Conservation (phyloP, 2,113 vertebrate species). For the Macrotis lagotis region DNA sequence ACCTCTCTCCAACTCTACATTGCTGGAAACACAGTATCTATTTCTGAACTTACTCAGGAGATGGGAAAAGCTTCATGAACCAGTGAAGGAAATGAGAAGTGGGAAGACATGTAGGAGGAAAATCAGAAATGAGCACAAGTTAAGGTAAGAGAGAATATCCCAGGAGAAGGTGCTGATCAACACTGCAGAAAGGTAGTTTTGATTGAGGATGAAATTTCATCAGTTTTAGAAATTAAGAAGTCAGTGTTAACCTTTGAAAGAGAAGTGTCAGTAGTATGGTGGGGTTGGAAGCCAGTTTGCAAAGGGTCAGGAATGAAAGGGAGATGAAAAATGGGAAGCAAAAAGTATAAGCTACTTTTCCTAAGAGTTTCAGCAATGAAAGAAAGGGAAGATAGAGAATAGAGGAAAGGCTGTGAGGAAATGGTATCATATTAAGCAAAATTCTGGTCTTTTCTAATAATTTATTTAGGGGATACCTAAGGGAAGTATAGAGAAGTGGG, state of each 20-base stretch:
- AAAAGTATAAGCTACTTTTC: neutral
- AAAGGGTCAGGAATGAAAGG: neutral
- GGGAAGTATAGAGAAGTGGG: neutral
- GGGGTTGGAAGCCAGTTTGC: neutral
- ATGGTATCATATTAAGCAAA: neutral
- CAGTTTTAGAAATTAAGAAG: neutral
- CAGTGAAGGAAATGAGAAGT: neutral
- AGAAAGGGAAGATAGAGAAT: neutral
- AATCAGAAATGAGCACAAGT: neutral
- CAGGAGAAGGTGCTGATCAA: neutral
- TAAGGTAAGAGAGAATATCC: neutral
- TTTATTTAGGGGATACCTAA: neutral
- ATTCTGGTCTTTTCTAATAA: neutral
- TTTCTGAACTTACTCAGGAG: neutral
- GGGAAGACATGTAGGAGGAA: neutral
- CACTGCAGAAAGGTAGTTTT: neutral
- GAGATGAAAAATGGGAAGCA: neutral
- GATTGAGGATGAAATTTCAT: neutral
- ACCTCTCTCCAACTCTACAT: neutral
- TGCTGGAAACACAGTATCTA: neutral
- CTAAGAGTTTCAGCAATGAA: neutral
- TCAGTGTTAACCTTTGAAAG: neutral
- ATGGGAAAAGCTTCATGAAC: neutral
- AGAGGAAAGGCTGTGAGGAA: neutral
- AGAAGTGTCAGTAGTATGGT: neutral